Percentiles rank a stretch among this genome's conserved stretches.
Conservation (phyloP, 1,140 invertebrate species). For the Bradynema listronoti region DNA sequence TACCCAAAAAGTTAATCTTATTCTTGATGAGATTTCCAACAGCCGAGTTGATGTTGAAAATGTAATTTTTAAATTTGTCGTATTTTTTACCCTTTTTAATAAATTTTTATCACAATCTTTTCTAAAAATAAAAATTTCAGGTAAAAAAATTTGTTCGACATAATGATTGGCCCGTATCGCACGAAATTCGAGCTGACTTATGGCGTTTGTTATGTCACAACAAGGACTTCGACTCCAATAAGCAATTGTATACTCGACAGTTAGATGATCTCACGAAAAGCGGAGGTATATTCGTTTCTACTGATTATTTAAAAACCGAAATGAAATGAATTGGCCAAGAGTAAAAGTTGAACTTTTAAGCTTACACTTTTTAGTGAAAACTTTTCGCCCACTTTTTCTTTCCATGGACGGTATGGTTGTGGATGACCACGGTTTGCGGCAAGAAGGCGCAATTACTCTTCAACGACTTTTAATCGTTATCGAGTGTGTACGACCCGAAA, state of each 20-base stretch:
- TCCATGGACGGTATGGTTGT: constrained; percentile 54
- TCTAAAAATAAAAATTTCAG: constrained; percentile 29
- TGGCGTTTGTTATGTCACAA: constrained; percentile 47
- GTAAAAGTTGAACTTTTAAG: not conserved
- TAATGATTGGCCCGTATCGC: constrained; percentile 52
- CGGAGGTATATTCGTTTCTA: constrained; percentile 29
- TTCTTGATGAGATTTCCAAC: not conserved
- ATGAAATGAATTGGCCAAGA: not conserved
- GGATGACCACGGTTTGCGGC: constrained; percentile 51
- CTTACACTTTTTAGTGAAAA: constrained; percentile 41
- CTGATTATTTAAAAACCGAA: not conserved
- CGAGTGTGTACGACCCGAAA: constrained; percentile 50
- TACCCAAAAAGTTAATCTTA: not conserved
- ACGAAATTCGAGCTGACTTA: constrained; percentile 49
- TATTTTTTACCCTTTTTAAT: not conserved
- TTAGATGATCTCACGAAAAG: constrained; percentile 42
- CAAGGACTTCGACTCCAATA: constrained; percentile 51
- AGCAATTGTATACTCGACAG: constrained; percentile 39
- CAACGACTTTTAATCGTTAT: constrained; percentile 53
- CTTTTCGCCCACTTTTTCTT: constrained; percentile 35
- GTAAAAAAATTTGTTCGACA: constrained; percentile 53
- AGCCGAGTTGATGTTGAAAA: not conserved
- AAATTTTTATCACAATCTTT: not conserved
- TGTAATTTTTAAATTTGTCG: not conserved
- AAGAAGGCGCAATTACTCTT: constrained; percentile 45